These are phyloP conservation scores for Calypte anna DNA, from an alignment of 2,113 vertebrate species.

Conservation along the genomic window DNA sequence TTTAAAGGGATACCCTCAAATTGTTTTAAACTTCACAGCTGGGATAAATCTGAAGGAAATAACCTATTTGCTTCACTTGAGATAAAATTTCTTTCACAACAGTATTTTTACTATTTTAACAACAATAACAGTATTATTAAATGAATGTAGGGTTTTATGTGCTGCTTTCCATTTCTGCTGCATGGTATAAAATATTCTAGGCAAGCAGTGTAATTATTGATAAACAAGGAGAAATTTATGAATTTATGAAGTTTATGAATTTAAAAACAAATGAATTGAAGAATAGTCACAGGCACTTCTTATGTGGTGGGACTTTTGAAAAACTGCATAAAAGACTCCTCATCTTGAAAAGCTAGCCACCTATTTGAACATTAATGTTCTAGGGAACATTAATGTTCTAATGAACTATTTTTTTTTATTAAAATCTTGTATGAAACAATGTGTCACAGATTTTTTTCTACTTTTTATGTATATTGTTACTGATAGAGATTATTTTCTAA, in stretches of 20 bases:
- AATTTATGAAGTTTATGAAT: background rate
- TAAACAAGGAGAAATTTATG: background rate
- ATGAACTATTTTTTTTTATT: background rate
- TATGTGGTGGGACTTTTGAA: background rate
- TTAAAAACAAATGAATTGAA: conserved; percentile 12
- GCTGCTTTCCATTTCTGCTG: background rate
- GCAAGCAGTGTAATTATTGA: background rate
- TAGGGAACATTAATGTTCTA: background rate
- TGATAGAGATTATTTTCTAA: background rate
- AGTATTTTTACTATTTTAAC: background rate
- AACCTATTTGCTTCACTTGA: background rate
- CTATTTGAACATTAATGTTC: background rate
- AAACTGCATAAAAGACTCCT: background rate
- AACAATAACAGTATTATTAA: no score
- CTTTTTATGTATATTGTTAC: background rate
- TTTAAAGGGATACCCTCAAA: background rate
- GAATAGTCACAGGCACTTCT: background rate
- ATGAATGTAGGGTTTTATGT: rapidly evolving
- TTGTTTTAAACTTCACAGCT: background rate
- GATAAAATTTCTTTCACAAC: background rate
- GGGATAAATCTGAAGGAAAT: conserved; percentile 12
- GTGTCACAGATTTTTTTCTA: background rate
- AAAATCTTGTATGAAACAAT: background rate
- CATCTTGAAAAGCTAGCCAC: background rate
- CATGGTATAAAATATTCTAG: background rate